Evolutionary conservation across 2,113 vertebrate genomes (phyloP), one percentile per base, ranked within the genome.

Genomic region (Prietella phreatophila): DNA sequence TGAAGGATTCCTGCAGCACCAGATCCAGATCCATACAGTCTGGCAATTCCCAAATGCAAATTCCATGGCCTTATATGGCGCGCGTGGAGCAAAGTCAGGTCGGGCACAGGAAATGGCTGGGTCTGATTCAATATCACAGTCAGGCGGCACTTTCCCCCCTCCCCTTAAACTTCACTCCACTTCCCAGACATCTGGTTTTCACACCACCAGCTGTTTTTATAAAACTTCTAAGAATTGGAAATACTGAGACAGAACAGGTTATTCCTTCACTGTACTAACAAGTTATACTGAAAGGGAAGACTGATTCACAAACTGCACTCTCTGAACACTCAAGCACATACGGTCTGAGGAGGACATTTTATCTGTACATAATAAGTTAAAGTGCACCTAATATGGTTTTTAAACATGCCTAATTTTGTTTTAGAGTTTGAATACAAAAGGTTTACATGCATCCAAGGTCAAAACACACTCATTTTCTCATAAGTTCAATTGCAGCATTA

Each of bases 51-150:
- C 92, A 91, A 95, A 95, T 95, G 94, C 92, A 96, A 96, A 96
- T 96, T 96, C 95, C 95, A 95, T 96, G 78, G 88, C 96, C 96
- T 95, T 96, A 96, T 95, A 96, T 95, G 95, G 96, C 91, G 91
- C 93, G 92, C 73, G 85, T 92, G 90, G 92, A 93, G 92, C 91
- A 86, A 91, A 93, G 93, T 91, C 90, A 91, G 93, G 90, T 93
- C 53, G 90, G 86, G 90, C 90, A 91, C 94, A 95, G 95, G 95
- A 96, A 96, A 95, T 95, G 94, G 93, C 94, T 95, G 94, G 92
- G 93, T 95, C 95, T 95, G 94, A 95, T 94, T 95, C 95, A 94
- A 93, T 93, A 93, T 94, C 92, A 93, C 92, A 93, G 81, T 84
- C 73, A 80, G 93, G 92, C 93, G 87, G 92, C 93, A 94, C 92